Base-by-base conservation (phyloP, 2,113 vertebrate species). In the Clarias gariepinus region DNA sequence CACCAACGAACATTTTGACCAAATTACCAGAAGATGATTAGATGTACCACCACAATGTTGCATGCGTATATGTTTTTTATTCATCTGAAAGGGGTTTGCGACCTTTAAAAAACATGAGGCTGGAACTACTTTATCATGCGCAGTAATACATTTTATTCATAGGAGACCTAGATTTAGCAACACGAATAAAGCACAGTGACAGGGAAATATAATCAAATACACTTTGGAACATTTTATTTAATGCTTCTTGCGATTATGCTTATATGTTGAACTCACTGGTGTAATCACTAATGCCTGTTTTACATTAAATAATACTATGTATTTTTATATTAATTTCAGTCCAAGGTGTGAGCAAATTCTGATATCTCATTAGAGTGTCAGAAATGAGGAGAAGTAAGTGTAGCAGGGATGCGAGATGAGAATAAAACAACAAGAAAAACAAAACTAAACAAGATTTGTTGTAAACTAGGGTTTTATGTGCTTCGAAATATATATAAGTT, bases 71-170 rank as follows among this genome's bases (percentile, higher is more conserved):
- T 33, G 33, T 69, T 33, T n/a, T 11, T 47, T 8, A 55, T 78
- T 78, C n/a, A 60, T 10, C 41, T 61, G 5, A 23, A 18, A 36
- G 36, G 30, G 19, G 5, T 36, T 81, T 36, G 13, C 1, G 19
- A 81, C 10, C 19, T 61, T 61, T 36, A 36, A 81, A 77, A 80
- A 33, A 36, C 2, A 79, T 30, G 15, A 58, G 30, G 1, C 57
- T 36, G 82, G 87, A 66, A 85, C 78, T 88, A 85, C 71, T 88
- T 90, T 85, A 61, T 86, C 71, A 57, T 78, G 89, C 87, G 82
- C n/a, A 90, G 13, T 63, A 64, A 87, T 86, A 87, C 87, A 64
- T 36, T 28, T 30, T 21, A 15, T 74, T 53, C 66, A 77, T 23
- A 47, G 33, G 5, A n/a, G 82, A 41, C 55, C 69, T 84, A 63